Base-by-base conservation (phyloP, 2,888 invertebrate species). In the Omphaloscelis lunosa region DNA sequence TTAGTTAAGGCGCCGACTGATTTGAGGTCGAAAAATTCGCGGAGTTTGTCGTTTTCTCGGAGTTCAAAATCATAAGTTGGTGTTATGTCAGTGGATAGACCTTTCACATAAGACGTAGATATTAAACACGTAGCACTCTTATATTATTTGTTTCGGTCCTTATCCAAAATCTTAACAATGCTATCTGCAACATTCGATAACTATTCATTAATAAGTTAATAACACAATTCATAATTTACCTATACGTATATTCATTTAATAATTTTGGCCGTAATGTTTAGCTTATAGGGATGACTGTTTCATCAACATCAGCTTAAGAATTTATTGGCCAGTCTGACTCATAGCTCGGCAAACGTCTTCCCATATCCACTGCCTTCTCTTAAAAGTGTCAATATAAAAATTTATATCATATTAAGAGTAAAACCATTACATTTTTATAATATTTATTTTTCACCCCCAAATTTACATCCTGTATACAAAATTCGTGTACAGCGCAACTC, bases 381-480 rank as follows among this genome's bases (percentile, higher is more conserved):
- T 1, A n/a, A 53, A 23, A 5, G 41, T 9, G 11, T n/a, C 1
- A 3, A 27, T 27, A 20, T 20, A 27, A 27, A 12, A 65, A 65
- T 65, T 27, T 20, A 20, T 12, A 7, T 7, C 11, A 27, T n/a
- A 45, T 23, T 12, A 23, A 39, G 7, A 48, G 11, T 1, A 48
- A 48, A 66, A 63, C 8, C 15, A 8, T 17, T 53, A 20, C 0
- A 0, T 12, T 20, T 48, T 34, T 34, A 34, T 17, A 0, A 8
- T 45, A 8, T 29, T 41, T 17, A 34, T 39, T 48, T 63, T 77
- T 58, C 8, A 51, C 34, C 23, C 63, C 34, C 29, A 61, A 27
- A 79, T 66, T 79, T 78, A 65, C 93, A 92, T 4, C 91, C 93
- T 93, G 93, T 94, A 92, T 77, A 88, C 53, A 79, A 88, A 89